Base-by-base conservation (phyloP, 2,797 vertebrate species). In the Mormyrus proboscirostris region DNA sequence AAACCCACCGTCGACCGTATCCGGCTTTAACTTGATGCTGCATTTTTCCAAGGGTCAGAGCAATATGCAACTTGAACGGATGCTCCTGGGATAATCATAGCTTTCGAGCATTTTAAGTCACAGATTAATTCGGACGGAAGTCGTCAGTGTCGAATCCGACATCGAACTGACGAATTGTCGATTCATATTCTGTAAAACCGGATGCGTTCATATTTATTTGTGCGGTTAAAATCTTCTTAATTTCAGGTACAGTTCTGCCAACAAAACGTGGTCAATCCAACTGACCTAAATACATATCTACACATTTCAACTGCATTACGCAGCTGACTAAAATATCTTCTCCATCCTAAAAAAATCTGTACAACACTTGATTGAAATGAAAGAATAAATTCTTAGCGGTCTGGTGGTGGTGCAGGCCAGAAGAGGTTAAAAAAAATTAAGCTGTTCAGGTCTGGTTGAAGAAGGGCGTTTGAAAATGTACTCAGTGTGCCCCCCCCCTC, bases 221-320 rank as follows among this genome's bases (percentile, higher is more conserved):
- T 89, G 50, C 73, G 41, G 47, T 90, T 89, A 83, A 90, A 90
- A 88, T 38, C 83, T 89, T 94, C 94, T 94, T 95, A 95, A 96
- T 96, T 95, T 96, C 93, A 96, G 94, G 95, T 96, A 95, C 94
- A 91, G 93, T 90, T 96, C 95, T 95, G 96, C 94, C 95, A 96
- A 96, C 97, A 97, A 96, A 96, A 95, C 93, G 94, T 83, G 97
- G 97, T 97, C 97, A 96, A 94, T 97, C 97, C 93, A 97, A 97
- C 96, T 96, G 97, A 97, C 97, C 97, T 90, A 95, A 95, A 96
- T 95, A 96, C 94, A 95, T 97, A 97, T 98, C 95, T 97, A 98
- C 97, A 98, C 83, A 92, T 94, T 96, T 96, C 97, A 94, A 94
- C 97, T 93, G 91, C 94, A 93, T 88, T 88, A 89, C 16, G 92